phyloP scores from a whole-genome alignment of 35 echinoderm and acorn worm species.

The Heliocidaris erythrogramma region DNA sequence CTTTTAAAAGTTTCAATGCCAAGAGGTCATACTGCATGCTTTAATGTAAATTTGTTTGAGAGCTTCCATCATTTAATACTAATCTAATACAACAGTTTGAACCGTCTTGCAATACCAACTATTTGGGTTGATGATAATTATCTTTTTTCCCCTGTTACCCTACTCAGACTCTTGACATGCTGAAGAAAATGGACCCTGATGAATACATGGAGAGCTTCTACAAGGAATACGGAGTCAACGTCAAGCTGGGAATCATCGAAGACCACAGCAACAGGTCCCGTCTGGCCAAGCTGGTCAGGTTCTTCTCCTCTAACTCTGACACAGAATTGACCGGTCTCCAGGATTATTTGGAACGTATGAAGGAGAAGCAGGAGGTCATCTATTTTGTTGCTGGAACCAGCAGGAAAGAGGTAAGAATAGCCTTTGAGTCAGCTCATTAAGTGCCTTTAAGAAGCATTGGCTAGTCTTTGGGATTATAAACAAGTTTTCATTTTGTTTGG shows the following conservation, averaged over 20 bases:
- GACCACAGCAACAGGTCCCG: conserved; percentile 97
- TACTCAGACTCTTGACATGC: conserved; percentile 92
- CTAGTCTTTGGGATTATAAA: too few species aligned
- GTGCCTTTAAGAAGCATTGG: too few species aligned
- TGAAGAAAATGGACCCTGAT: conserved; percentile 94
- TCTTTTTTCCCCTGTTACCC: not conserved
- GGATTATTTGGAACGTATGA: conserved; percentile 96
- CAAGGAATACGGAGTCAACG: conserved; percentile 96
- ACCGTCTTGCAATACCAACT: too few species aligned
- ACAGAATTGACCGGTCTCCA: conserved; percentile 77
- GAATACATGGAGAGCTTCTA: conserved; percentile 97
- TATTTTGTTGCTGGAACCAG: conserved; percentile 93
- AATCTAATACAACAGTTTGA: too few species aligned
- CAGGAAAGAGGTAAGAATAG: conserved; percentile 68
- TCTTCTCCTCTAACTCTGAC: conserved; percentile 95
- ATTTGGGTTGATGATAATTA: not conserved
- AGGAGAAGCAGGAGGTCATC: conserved; percentile 98
- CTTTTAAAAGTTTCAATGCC: too few species aligned
- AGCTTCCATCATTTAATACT: too few species aligned
- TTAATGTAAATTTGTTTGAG: too few species aligned
- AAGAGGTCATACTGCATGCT: too few species aligned
- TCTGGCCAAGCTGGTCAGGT: conserved; percentile 93
- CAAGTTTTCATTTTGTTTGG: too few species aligned
- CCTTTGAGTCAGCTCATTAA: not conserved
- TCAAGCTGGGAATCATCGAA: conserved; percentile 97